Evolutionary conservation across 2,888 invertebrate genomes (phyloP), one percentile per base, ranked within the genome.

Genomic region (Aricia artaxerxes): DNA sequence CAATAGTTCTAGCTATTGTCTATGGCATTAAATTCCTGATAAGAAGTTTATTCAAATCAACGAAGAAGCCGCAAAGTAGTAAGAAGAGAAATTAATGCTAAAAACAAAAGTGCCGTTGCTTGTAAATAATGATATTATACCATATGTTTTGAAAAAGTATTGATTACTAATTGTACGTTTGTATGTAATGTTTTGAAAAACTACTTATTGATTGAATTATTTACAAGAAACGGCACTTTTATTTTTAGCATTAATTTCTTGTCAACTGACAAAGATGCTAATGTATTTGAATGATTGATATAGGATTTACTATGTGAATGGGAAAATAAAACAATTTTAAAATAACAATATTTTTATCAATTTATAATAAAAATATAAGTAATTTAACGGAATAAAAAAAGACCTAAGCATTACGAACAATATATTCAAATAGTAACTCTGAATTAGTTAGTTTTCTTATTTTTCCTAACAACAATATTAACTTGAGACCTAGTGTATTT

Each of bases 1-100:
- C 72, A 16, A 0, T 73, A 53, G 35, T 77, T 61, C 38, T 78
- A 40, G 38, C 77, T 9, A 3, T 81, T n/a, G 73, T 77, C 35
- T 61, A 72, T 38, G n/a, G 3, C 4, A 76, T 75, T 38, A 77
- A 49, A 75, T 35, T 4, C 7, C 9, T 31, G 49, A 76, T 78
- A 79, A 49, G 13, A 31, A 78, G 38, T 38, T 11, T 38, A 69
- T 38, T 13, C 5, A 69, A 69, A 69, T 35, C 13, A 35, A 69
- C 24, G 6, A 69, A 16, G 5, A 69, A 69, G 69, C 69, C 69
- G 16, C 69, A 35, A 4, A 73, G 73, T 31, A 73, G 44, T 44
- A 44, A 73, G n/a, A 73, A 73, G 73, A 73, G 4, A n/a, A 73
- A 73, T n/a, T 44, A 44, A 73, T 44, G 35, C 9, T 69, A 24